Evolutionary conservation across 30 jellyfish, hydroid and myxozoan species (phyloP), one percentile per base, ranked within the genome.

Genomic region (Aurelia coerulea): DNA sequence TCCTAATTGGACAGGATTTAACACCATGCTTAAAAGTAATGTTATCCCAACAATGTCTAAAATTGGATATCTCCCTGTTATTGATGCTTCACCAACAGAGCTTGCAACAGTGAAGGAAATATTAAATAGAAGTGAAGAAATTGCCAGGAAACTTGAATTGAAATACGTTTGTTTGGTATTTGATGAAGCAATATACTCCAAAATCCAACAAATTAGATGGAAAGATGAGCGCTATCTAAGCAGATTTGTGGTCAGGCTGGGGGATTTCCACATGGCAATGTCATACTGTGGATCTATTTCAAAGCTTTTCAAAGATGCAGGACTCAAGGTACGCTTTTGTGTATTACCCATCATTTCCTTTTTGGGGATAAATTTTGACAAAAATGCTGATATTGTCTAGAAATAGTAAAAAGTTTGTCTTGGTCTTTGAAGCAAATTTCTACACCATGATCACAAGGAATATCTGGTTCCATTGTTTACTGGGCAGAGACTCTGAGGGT

Each of bases 61-160:
- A 37, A 72, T 83, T 5, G 72, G 89, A 41, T 83, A 83, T 64
- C 72, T 83, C 29, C 92, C 89, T 32, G 56, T 83, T 10, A 72
- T 83, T n/a, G 80, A 83, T 83, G 92, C 89, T 14, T 62, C 88
- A 10, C 79, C 80, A 31, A 83, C 92, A 54, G 92, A 83, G 39
- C 33, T 29, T 31, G 51, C 80, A 59, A 78, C 79, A n/a, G 81
- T 63, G 15, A 32, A 60, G 10, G 18, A 17, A 5, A 49, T 63
- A 16, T 46, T 59, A 13, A 78, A 58, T 7, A 78, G 37, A 78
- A 19, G 80, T 23, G 67, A 29, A 14, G 81, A 60, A 35, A 78
- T 78, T 60, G 81, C 89, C 46, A 63, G 63, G 42, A 78, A 58
- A 42, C 81, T 58, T 32, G 17, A 37, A 42, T 34, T 76, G 53